Evolutionary conservation across 1,140 invertebrate species (phyloP).

Genomic region (Tetramorium parvispinum): DNA sequence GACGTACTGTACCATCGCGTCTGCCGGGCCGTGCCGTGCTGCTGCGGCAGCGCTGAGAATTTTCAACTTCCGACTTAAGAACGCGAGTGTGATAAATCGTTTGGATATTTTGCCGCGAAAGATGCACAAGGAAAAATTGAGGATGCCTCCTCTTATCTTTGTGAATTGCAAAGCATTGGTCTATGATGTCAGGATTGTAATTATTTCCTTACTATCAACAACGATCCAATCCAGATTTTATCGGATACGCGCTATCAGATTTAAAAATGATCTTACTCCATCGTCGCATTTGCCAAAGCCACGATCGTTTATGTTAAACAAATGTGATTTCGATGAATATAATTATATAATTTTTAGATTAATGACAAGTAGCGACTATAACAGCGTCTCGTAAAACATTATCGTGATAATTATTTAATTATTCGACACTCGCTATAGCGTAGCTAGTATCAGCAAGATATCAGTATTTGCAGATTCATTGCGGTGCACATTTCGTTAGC

Average conservation of each 20-base stretch:
- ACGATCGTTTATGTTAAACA: slow-evolving; percentile 1
- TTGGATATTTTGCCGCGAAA: slow-evolving; percentile 19
- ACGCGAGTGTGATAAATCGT: slow-evolving; percentile 53
- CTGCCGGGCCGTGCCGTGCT: slow-evolving; percentile 6
- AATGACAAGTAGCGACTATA: not conserved
- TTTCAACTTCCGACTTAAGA: slow-evolving; percentile 56
- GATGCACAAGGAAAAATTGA: not conserved
- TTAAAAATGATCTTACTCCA: not conserved
- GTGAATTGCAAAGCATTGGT: not conserved
- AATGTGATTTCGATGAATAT: not conserved
- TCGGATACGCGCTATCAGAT: not conserved
- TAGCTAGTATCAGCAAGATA: slow-evolving; percentile 68
- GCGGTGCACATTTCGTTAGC: slow-evolving; percentile 45
- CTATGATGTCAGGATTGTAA: not conserved
- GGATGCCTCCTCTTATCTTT: not conserved
- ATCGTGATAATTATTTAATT: slow-evolving; percentile 67
- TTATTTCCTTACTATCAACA: not conserved
- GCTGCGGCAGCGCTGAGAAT: slow-evolving; percentile 14
- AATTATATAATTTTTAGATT: not conserved
- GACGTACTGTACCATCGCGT: slow-evolving; percentile 42
- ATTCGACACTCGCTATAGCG: slow-evolving; percentile 14
- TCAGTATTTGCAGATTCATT: slow-evolving; percentile 66
- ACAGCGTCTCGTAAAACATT: slow-evolving; percentile 18
- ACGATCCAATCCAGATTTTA: not conserved
- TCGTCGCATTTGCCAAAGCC: not conserved